Evolutionary conservation across 2,888 invertebrate genomes (phyloP).

Genomic region (Rhamnusium bicolor): DNA sequence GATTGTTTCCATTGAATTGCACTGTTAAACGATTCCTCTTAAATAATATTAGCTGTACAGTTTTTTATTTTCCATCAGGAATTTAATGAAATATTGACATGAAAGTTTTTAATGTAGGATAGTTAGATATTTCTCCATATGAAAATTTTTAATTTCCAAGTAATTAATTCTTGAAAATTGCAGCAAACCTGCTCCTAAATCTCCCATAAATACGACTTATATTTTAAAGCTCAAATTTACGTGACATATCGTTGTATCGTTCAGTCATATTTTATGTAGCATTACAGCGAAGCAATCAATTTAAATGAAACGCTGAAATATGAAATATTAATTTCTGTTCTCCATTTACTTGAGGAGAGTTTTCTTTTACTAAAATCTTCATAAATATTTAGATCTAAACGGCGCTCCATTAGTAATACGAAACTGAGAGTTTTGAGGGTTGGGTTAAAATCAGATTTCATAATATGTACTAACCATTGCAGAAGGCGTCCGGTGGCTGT

Average conservation of each 20-base stretch:
- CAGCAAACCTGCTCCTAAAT: neutral
- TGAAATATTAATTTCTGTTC: neutral
- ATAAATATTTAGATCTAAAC: neutral
- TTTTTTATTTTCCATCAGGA: too few species aligned
- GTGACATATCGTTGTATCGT: neutral
- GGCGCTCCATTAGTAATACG: neutral
- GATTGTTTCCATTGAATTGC: too few species aligned
- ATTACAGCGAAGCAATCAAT: neutral
- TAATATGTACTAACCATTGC: neutral
- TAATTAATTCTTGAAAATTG: neutral
- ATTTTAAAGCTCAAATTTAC: neutral
- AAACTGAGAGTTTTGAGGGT: neutral
- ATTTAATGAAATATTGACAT: neutral
- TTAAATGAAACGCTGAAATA: neutral
- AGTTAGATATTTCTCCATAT: neutral
- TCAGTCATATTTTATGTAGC: neutral
- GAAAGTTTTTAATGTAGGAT: neutral
- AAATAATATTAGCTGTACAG: too few species aligned
- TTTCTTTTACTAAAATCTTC: neutral
- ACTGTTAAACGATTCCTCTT: too few species aligned
- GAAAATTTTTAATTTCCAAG: neutral
- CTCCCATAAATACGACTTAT: neutral
- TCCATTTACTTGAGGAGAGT: neutral
- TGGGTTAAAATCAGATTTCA: neutral
- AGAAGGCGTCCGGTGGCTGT: neutral